A percentile compares a stretch with the other conserved stretches of the same genome.
Evolutionary conservation across 2,113 vertebrate genomes (phyloP).

Genomic region (Chelonoidis abingdonii): DNA sequence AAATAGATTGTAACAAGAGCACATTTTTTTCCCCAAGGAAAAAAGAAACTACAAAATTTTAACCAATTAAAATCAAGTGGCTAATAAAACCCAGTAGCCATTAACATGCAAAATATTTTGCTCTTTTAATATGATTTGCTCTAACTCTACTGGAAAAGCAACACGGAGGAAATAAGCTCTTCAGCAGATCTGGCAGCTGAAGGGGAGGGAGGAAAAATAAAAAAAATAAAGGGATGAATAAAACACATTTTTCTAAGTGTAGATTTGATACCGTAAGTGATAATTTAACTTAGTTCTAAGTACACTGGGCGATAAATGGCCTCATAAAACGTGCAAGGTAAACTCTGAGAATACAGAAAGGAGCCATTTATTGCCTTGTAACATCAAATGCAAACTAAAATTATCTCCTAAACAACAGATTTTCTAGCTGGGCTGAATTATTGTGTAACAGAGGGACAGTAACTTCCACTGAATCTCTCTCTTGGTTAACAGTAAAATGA

Average conservation of each 20-base stretch:
- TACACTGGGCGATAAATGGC: conserved; percentile 53
- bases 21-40: neutral
- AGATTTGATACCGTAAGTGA: conserved; percentile 49
- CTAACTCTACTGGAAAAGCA: conserved; percentile 1
- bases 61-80: conserved; percentile 46
- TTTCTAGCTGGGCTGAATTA: conserved; percentile 76
- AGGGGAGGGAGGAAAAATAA: conserved; percentile 34
- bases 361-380: conserved; percentile 76
- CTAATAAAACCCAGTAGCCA: conserved; percentile 45
- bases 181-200: neutral
- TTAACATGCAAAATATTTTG: conserved; percentile 55
- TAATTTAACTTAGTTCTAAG: conserved; percentile 69
- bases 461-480: conserved; percentile 72
- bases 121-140: conserved; percentile 23
- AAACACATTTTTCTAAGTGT: conserved; percentile 33
- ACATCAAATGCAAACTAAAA: conserved; percentile 70
- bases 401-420: conserved; percentile 80
- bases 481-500: conserved; percentile 70
- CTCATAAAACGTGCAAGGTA: conserved; percentile 73
- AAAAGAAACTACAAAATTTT: conserved; percentile 8
- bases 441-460: conserved; percentile 55
- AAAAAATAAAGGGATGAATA: conserved; percentile 52
- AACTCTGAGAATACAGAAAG: conserved; percentile 66
- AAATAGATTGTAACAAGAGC: conserved; percentile 31
- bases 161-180: neutral